phyloP scores from a whole-genome alignment of 2,888 invertebrate genomes.

The Lissonota sp. region DNA sequence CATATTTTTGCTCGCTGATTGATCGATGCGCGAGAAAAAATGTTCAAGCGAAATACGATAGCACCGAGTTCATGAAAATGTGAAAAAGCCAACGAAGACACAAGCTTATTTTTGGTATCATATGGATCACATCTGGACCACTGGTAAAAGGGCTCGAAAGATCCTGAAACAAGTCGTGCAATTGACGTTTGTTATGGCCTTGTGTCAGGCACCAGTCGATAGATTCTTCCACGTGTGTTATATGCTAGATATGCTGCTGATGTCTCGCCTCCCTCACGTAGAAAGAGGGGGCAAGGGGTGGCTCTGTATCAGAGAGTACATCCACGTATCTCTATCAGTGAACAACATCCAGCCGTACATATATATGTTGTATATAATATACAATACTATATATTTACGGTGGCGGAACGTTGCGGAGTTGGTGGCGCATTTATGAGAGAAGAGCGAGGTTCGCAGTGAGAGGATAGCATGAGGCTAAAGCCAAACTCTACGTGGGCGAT shows the following conservation, averaged over 20 bases:
- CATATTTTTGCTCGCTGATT: constrained; percentile 17
- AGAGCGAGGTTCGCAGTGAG: too few relatives aligned
- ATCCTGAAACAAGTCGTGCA: too few relatives aligned
- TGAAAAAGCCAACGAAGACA: background rate
- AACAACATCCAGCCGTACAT: background rate
- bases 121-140: too few relatives aligned
- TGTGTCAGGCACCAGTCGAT: too few relatives aligned
- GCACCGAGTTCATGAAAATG: constrained; percentile 4
- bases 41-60: constrained; percentile 25
- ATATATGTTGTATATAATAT: constrained; percentile 18
- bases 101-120: too few relatives aligned
- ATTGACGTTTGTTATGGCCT: too few relatives aligned
- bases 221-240: constrained; percentile 32
- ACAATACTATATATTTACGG: constrained; percentile 33
- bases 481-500: constrained; percentile 65
- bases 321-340: constrained; percentile 59
- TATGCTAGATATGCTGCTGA: constrained; percentile 43
- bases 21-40: constrained; percentile 34
- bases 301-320: constrained; percentile 52
- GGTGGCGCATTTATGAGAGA: constrained; percentile 73
- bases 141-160: too few relatives aligned
- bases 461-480: constrained; percentile 43
- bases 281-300: constrained; percentile 28
- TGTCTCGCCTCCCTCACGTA: constrained; percentile 49
- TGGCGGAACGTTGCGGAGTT: constrained; percentile 56